Conservation (phyloP, 2,113 vertebrate species). For the Nansenia antarctica region DNA sequence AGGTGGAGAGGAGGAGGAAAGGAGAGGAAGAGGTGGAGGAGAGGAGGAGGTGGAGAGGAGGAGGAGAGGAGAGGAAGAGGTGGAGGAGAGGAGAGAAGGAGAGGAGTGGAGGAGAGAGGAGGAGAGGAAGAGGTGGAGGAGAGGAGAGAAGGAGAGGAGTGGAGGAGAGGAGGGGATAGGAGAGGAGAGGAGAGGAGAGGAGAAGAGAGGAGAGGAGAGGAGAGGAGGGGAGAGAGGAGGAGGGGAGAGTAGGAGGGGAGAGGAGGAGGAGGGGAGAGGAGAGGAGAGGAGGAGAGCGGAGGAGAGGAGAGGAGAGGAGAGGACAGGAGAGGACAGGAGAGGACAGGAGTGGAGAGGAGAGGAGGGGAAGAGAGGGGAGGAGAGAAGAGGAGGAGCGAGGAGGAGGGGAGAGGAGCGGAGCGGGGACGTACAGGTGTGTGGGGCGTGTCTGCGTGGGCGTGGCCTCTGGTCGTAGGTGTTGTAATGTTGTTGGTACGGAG, state of each 20-base stretch:
- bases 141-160: not conserved
- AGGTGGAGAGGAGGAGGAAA: not conserved
- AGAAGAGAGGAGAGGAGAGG: conserved; percentile 5
- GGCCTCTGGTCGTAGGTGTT: conserved; percentile 78
- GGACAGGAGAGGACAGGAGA: not conserved
- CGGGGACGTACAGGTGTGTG: conserved; percentile 77
- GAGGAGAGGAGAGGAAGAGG: not conserved
- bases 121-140: not conserved
- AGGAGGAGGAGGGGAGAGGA: not conserved
- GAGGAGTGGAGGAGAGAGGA: not conserved
- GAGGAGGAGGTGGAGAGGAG: no score
- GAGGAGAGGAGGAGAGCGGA: not conserved
- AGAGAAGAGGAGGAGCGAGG: conserved; percentile 27
- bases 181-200: not conserved
- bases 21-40: not conserved
- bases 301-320: not conserved
- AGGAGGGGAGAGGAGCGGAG: conserved; percentile 52
- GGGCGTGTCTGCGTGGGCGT: conserved; percentile 77
- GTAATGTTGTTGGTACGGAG: conserved; percentile 86
- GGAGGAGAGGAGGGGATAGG: not conserved
- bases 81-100: not conserved
- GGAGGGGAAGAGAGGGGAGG: conserved; percentile 36
- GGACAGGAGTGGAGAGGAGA: not conserved
- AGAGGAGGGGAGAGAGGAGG: not conserved
- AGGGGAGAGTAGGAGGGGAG: not conserved